Conservation (phyloP, 2,113 vertebrate genomes). For the Pelecanoides urinatrix region DNA sequence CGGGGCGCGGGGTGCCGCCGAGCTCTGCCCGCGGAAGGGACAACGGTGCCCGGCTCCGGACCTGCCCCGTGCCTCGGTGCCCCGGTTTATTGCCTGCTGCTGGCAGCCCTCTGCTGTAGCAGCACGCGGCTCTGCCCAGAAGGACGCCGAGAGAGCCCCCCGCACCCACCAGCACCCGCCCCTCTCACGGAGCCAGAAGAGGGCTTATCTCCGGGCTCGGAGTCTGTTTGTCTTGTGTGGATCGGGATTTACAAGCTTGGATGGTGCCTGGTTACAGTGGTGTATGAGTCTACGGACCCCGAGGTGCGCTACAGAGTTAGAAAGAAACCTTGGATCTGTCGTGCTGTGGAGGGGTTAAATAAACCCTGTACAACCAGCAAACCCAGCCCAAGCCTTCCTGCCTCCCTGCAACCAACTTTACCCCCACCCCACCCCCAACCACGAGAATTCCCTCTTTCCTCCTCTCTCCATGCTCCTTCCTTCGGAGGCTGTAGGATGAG, state of each 20-base stretch:
- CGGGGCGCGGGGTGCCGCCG: background rate
- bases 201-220: background rate
- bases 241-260: background rate
- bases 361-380: background rate
- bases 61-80: background rate
- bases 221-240: background rate
- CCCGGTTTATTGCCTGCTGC: background rate
- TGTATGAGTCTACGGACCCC: background rate
- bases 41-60: background rate
- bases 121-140: background rate
- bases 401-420: background rate
- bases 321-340: background rate
- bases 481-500: constrained; percentile 14
- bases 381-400: background rate
- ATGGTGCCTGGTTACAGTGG: background rate
- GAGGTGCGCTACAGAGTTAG: background rate
- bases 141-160: background rate
- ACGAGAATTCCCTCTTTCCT: background rate
- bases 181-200: background rate
- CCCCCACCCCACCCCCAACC: background rate
- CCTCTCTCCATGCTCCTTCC: background rate
- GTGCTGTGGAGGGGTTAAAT: background rate
- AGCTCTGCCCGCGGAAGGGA: background rate
- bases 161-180: background rate
- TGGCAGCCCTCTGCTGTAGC: background rate